These are phyloP conservation scores for Cepaea hortensis DNA, from an alignment of 2,888 invertebrate species.

Conservation along the genomic window DNA sequence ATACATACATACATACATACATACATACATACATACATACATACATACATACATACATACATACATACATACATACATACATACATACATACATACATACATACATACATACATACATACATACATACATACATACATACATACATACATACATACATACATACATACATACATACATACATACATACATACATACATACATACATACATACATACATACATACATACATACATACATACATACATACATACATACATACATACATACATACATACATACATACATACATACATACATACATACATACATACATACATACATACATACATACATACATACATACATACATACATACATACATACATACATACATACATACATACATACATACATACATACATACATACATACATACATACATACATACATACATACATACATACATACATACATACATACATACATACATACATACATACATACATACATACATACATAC, in stretches of 20 bases:
- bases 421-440: neutral
- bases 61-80: neutral
- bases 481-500: neutral
- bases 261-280: neutral
- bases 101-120: neutral
- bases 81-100: neutral
- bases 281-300: neutral
- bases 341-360: neutral
- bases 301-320: neutral
- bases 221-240: too few relatives aligned
- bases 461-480: neutral
- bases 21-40: too few relatives aligned
- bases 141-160: neutral
- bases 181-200: too few relatives aligned
- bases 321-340: neutral
- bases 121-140: neutral
- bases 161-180: neutral
- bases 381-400: too few relatives aligned
- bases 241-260: neutral
- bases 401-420: too few relatives aligned
- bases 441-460: neutral
- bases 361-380: too few relatives aligned
- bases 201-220: too few relatives aligned
- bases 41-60: too few relatives aligned
- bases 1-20: too few relatives aligned